Base-by-base conservation (phyloP, 1,140 invertebrate genomes). In the Drosophila arawakana region DNA sequence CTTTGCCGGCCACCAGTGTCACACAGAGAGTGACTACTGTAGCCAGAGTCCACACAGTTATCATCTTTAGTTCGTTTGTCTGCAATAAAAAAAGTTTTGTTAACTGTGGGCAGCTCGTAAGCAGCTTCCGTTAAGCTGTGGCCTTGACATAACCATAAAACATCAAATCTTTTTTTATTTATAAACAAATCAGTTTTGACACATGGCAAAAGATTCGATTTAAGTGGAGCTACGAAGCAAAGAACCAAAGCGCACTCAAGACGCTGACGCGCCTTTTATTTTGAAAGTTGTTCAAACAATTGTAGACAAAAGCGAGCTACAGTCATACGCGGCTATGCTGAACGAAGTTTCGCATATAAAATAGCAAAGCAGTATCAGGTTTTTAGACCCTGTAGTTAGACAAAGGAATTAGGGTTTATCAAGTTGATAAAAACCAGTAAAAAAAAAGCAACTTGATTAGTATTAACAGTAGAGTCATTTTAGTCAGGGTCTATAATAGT, bases 1-100 rank as follows among this genome's bases (percentile, higher is more conserved):
- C 95, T 89, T 95, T 95, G 82, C 81, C 84, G 46, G 41, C 46
- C 41, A 66, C 71, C 37, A 69, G 37, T 52, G 70, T 52, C 70
- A 76, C 59, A 41, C 75, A 78, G 41, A 86, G 67, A 30, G 80
- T 35, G 10, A 86, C 49, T 30, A 78, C 47, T 41, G 52, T 71
- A 35, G 55, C 10, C 34, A 34, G 54, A 34, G 49, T 8, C 8
- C 43, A 52, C 8, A 8, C 8, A 25, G 43, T 11, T 25, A 21
- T 7, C 72, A 74, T 76, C 18, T n/a, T 72, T 72, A 54, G 34
- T 47, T 18, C 18, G 25, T 30, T 66, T 73, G 62, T 11, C 82
- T 86, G 15, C 35, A 77, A 80, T 39, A 7, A 25, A 49, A 39
- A 30, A 61, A 35, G 37, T n/a, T 35, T 47, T 21, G 11, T 18